Base-by-base conservation (phyloP, 2,113 vertebrate species). In the Thymallus thymallus region DNA sequence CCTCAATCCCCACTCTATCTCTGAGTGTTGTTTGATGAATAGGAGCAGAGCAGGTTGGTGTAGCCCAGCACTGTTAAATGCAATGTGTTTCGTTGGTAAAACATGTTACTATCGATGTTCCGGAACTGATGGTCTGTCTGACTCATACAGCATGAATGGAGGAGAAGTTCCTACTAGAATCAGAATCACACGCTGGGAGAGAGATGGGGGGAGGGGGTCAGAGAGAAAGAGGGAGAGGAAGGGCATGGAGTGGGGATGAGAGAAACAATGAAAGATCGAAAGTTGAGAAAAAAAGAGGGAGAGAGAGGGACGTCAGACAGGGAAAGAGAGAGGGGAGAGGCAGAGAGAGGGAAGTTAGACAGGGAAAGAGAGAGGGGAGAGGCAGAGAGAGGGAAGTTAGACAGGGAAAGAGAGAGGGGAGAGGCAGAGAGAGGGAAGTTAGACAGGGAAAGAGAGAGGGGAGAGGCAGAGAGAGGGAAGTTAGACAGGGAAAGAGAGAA, bases 1-100 rank as follows among this genome's bases (percentile, higher is more conserved):
- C 14, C 67, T 32, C 1, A 46, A 13, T 1, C 45, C 76, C 65
- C 80, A 69, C 79, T 85, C 73, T 32, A 20, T 66, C 35, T 20
- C 16, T 41, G 32, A 64, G 56, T 69, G 56, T 56, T 29, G 60
- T 46, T 70, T 72, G n/a, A 51, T 64, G 22, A 69, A 48, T 12
- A 72, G 6, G 78, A 67, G 62, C 68, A 32, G 48, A 16, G 48
- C 9, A 46, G 4, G 5, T 26, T 26, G 26, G 26, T 26, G 26
- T 26, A 26, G 26, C 26, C 26, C 26, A 26, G 26, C 26, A 26
- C 26, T 26, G 26, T 26, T 26, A 26, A 26, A 26, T 26, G 26
- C 26, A 26, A 26, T 26, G 26, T 26, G 26, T 26, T 26, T 26
- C 2, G 26, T 26, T 26, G 26, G 26, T 26, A 26, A 26, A 26